Percentiles rank a stretch among this genome's conserved stretches.
phyloP scores from a whole-genome alignment of 2,113 vertebrate genomes.

The Anas platyrhynchos region DNA sequence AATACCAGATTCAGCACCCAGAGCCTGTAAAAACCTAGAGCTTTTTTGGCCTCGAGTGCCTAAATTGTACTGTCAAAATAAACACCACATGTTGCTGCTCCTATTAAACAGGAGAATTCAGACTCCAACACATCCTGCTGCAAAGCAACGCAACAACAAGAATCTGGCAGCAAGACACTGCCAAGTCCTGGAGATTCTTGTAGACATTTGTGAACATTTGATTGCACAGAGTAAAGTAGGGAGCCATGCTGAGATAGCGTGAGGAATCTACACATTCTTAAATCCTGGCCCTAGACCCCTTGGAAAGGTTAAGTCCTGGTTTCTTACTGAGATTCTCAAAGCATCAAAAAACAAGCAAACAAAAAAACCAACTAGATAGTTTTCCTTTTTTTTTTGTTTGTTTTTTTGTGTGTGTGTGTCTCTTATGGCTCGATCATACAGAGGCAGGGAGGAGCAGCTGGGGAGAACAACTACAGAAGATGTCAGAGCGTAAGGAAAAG shows the following conservation, averaged over 20 bases:
- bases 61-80: not conserved
- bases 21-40: not conserved
- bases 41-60: not conserved
- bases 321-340: not conserved
- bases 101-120: not conserved
- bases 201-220: not conserved
- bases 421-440: rapidly evolving
- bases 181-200: not conserved
- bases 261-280: not conserved
- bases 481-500: not conserved
- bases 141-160: not conserved
- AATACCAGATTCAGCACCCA: not conserved
- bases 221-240: not conserved
- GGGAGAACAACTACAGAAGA: not conserved
- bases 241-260: not conserved
- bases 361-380: not conserved
- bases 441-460: not conserved
- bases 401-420: not conserved
- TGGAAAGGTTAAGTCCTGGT: not conserved
- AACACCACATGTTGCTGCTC: not conserved
- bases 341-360: not conserved
- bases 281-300: not conserved
- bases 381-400: not conserved
- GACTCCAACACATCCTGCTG: not conserved
- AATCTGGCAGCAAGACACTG: not conserved